Percentiles rank a stretch among this genome's conserved stretches.
Conservation (phyloP, 2,888 invertebrate species). For the Archips xylosteana region DNA sequence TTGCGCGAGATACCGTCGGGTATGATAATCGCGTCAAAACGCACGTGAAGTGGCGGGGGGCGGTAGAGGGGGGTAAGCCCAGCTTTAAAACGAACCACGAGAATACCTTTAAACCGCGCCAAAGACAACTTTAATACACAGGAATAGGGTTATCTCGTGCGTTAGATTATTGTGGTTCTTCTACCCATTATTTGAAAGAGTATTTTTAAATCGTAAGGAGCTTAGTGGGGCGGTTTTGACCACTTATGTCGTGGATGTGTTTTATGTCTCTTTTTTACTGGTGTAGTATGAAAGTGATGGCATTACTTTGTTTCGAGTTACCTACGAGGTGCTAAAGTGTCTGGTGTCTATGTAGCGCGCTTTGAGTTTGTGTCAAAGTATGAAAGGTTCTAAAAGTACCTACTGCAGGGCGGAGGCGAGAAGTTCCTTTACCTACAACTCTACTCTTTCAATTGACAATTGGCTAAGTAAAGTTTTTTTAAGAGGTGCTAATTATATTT, state of each 20-base stretch:
- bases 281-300: not conserved
- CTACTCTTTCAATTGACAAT: no score
- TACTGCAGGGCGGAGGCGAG: no score
- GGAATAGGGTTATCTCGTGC: not conserved
- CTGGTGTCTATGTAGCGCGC: not conserved
- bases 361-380: not conserved
- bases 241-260: slow-evolving; percentile 21
- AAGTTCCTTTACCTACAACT: no score
- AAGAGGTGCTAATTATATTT: no score
- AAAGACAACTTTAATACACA: not conserved
- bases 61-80: slow-evolving; percentile 66
- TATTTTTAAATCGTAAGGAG: slow-evolving; percentile 64
- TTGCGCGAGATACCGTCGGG: slow-evolving; percentile 81
- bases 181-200: slow-evolving; percentile 76
- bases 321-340: not conserved
- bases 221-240: slow-evolving; percentile 26
- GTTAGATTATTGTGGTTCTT: not conserved
- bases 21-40: slow-evolving; percentile 86
- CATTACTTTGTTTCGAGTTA: not conserved
- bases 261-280: not conserved
- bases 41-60: slow-evolving; percentile 79
- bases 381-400: no score
- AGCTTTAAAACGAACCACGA: slow-evolving; percentile 77
- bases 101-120: not conserved
- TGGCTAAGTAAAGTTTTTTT: no score